Evolutionary conservation across 2,797 vertebrate genomes (phyloP), one percentile per base, ranked within the genome.

Genomic region (Hippopotamyrus pictus): DNA sequence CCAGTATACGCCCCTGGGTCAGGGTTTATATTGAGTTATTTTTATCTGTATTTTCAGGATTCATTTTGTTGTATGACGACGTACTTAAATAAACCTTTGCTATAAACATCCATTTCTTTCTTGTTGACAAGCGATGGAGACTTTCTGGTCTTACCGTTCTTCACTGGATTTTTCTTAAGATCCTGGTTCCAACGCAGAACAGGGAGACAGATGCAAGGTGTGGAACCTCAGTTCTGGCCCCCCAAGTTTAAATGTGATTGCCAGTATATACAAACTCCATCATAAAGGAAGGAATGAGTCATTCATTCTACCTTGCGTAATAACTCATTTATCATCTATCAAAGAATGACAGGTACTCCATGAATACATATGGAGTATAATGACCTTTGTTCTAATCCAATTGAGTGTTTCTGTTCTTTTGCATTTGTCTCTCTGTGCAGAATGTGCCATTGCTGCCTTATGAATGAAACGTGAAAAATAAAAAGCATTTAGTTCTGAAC

Each of bases 261-360:
- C n/a, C 2, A n/a, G 57, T 88, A 69, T 65, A 65, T 46, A 65
- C 29, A 57, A 54, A 33, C 5, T 22, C 17, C 33, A 41, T 88
- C 54, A 25, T 65, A 88, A 46, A 46, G 22, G 57, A 48, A 88
- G 57, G 54, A 46, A 25, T 59, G 41, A 44, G n/a, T 88, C 17
- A 87, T 62, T 88, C 17, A 0, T 48, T 25, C 4, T 69, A 19
- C 51, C 37, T 22, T 87, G 85, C 5, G 29, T 86, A 53, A 86
- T 33, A 86, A 41, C 54, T 88, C 57, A 65, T 88, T 88, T 65
- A 88, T 88, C 37, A 29, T 86, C 51, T 86, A 54, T 53, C 85
- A 37, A 54, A 37, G 29, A 53, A 53, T 53, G 51, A 25, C 29
- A 37, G 50, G 46, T 86, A 84, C n/a, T 14, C 82, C 46, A 50